Evolutionary conservation across 2,113 vertebrate genomes (phyloP), one percentile per base, ranked within the genome.

Genomic region (Cyprinodon tularosa): DNA sequence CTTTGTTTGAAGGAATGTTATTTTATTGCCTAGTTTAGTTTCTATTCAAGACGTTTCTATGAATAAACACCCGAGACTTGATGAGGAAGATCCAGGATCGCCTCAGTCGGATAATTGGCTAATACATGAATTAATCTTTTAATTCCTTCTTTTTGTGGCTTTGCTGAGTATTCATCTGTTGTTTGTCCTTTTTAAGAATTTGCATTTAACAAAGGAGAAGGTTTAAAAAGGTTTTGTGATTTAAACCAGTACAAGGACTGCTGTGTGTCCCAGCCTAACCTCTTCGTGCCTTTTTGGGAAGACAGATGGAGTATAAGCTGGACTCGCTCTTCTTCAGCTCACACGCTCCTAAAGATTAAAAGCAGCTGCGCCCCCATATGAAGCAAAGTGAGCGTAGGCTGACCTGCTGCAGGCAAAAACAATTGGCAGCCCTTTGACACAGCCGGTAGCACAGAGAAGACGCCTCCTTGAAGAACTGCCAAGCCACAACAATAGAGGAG

Each of bases 231-330:
- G 83, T 73, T 82, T 76, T 80, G 89, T 92, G 86, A 81, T 91
- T 90, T 88, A 87, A 81, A 83, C 39, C 47, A 67, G 78, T 48
- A 74, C 68, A 71, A 82, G 64, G 71, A 71, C 71, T 73, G 65
- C 4, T 66, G 60, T 72, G 63, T 76, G 38, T 81, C 65, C 74
- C 82, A 64, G 74, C 77, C 80, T 80, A 66, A 66, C 65, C 4
- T 53, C 22, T 4, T 69, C 60, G 72, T 71, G 29, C 29, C 29
- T 29, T 29, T 29, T 29, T 29, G 29, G 29, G 29, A 66, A 71
- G 83, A 87, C 90, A 91, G 90, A 91, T 91, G 90, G 92, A 87
- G 73, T 9, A 66, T 84, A 82, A 88, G 78, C 83, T 66, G 63
- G 17, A 7, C 40, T 36, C 63, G 62, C 22, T 40, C 76, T 61